Evolutionary conservation across 1,140 invertebrate species (phyloP).

Genomic region (Lamellibrachia luymesi): DNA sequence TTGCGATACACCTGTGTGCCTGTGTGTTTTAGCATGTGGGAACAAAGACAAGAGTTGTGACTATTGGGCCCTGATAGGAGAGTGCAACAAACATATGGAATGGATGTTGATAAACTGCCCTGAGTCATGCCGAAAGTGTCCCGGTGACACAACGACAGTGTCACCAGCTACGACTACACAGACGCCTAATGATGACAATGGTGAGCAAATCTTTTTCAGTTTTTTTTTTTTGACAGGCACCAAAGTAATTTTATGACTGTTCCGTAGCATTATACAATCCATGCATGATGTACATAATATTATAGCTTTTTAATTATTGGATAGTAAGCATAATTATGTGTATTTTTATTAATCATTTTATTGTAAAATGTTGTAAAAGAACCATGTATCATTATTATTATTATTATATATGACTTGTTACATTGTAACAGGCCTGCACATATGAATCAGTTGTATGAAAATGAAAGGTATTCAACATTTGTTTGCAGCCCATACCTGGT

Average conservation of each 20-base stretch:
- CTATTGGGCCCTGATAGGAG: background rate
- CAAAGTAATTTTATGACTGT: background rate
- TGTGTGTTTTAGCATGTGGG: background rate
- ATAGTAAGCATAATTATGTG: too few species aligned
- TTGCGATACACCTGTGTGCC: background rate
- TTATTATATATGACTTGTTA: too few species aligned
- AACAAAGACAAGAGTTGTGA: background rate
- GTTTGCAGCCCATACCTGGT: too few species aligned
- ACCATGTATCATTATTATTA: too few species aligned
- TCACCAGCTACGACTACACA: background rate
- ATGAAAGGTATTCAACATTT: too few species aligned
- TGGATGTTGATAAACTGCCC: background rate
- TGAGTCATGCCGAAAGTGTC: background rate
- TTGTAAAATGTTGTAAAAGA: too few species aligned
- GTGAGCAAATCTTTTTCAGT: background rate
- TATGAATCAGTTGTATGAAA: too few species aligned
- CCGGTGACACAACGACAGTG: background rate
- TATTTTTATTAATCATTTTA: too few species aligned
- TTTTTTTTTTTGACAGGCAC: background rate
- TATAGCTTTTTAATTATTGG: too few species aligned
- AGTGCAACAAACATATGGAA: background rate
- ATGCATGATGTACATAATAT: too few species aligned
- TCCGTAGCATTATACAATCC: too few species aligned
- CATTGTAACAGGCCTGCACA: too few species aligned
- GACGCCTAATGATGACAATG: background rate